Evolutionary conservation across 2,113 vertebrate genomes (phyloP).

Genomic region (Cygnus buccinator): DNA sequence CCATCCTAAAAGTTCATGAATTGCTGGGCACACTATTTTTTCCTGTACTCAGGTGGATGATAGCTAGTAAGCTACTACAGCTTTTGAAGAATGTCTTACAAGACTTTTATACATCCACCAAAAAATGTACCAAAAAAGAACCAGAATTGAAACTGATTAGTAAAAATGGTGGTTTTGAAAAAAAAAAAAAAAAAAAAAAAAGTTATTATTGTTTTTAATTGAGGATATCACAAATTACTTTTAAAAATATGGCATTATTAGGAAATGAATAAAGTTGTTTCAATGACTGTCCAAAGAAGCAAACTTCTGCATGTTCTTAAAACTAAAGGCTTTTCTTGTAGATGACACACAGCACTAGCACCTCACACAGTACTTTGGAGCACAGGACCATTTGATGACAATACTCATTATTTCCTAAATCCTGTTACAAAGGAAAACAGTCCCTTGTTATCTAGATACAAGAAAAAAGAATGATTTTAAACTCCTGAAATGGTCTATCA

Average conservation of each 20-base stretch:
- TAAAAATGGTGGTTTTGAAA: neutral
- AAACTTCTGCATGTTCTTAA: neutral
- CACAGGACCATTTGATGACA: neutral
- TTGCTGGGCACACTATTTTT: neutral
- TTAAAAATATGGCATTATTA: neutral
- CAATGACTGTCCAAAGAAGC: neutral
- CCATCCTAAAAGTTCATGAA: neutral
- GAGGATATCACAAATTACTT: neutral
- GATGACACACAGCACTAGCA: neutral
- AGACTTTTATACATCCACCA: neutral
- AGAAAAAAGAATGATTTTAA: neutral
- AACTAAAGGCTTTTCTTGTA: neutral
- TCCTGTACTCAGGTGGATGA: neutral
- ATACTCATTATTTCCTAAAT: neutral
- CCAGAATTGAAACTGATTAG: neutral
- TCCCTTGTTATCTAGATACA: neutral
- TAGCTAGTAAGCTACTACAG: neutral
- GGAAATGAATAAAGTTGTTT: neutral
- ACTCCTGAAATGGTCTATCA: neutral
- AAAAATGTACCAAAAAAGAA: neutral
- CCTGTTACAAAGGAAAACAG: neutral
- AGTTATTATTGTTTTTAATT: neutral
- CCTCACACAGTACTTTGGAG: neutral
- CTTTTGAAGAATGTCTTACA: neutral
- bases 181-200: too few relatives aligned